Evolutionary conservation across 2,888 invertebrate genomes (phyloP), one percentile per base, ranked within the genome.

Genomic region (Germaria angustata): DNA sequence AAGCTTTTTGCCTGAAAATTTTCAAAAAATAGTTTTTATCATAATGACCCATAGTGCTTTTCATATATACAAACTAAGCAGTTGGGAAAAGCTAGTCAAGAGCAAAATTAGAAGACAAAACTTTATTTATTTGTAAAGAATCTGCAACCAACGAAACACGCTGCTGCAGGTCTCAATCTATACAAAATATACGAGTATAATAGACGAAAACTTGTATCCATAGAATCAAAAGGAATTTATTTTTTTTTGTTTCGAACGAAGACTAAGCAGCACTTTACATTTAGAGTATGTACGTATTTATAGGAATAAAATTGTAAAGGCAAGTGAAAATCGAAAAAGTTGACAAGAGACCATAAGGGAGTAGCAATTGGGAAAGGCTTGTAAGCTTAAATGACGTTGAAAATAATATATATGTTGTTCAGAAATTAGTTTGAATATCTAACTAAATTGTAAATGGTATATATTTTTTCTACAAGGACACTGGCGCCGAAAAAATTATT

Each of bases 41-140:
- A 20, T n/a, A 22, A 39, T 8, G 17, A 20, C 66, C 65, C 57
- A 39, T 39, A 28, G 69, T 63, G 32, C 34, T 0, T 9, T 34
- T 2, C 1, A 34, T 24, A 34, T 11, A 8, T 0, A 13, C 13
- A 57, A n/a, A 46, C 32, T 28, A 55, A 73, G 34, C 17, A 65
- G 39, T 24, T 66, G 28, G 11, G 55, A n/a, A 41, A 68, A 53
- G 9, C 36, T 53, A 69, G 11, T 44, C 9, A 15, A 46, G 46
- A 71, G 3, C 2, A 15, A 15, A 55, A 68, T 41, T 20, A 57
- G 51, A 73, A 68, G 68, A 75, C 51, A 57, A 66, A n/a, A 51
- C 34, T 71, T 71, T 71, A 81, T 71, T 69, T 80, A 76, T 71
- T 71, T 76, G 65, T 57, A 76, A 72, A 55, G 55, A 77, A 32